Base-by-base conservation (phyloP, 2,113 vertebrate genomes). In the Ammospiza nelsoni region DNA sequence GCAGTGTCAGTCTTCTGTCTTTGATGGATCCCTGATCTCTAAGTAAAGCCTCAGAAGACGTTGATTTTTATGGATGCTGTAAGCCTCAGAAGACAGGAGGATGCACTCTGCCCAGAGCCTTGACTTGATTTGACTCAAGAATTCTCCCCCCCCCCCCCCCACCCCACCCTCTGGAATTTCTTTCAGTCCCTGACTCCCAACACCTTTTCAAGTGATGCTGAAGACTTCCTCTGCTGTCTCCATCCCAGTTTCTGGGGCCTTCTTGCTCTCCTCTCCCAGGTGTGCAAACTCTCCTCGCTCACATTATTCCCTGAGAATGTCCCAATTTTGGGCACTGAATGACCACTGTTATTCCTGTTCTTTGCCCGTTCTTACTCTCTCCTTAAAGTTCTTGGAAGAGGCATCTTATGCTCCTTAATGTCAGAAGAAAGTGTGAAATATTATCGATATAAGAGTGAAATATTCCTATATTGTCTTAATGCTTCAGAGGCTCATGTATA, bases 171-270 rank as follows among this genome's bases (percentile, higher is more conserved):
- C 24, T 46, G 39, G 55, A 35, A 81, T 35, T 77, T 71, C 25
- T 51, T 80, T 43, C 3, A 3, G 37, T 20, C 55, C 23, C n/a
- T 69, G 31, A 48, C 23, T 71, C 23, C 12, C 43, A 67, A 52
- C 11, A 39, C 8, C 31, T 84, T 75, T 92, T 51, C 52, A 87
- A 78, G 37, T 4, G 2, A 24, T 27, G n/a, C n/a, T 77, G 63
- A 86, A 77, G 55, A 51, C 10, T 74, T 81, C 24, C 13, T 81
- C 65, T 81, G 41, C 43, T 81, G 51, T n/a, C 21, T 57, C 44
- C 0, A 0, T 28, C n/a, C 49, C 37, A 39, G 14, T 37, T 83
- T 62, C 75, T 5, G 0, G 12, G 7, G 31, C 21, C 9, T 57
- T 80, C 51, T 28, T 59, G 21, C 12, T 63, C 27, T 71, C 23